Base-by-base conservation (phyloP, 1,140 invertebrate genomes). In the Chymomyza costata region DNA sequence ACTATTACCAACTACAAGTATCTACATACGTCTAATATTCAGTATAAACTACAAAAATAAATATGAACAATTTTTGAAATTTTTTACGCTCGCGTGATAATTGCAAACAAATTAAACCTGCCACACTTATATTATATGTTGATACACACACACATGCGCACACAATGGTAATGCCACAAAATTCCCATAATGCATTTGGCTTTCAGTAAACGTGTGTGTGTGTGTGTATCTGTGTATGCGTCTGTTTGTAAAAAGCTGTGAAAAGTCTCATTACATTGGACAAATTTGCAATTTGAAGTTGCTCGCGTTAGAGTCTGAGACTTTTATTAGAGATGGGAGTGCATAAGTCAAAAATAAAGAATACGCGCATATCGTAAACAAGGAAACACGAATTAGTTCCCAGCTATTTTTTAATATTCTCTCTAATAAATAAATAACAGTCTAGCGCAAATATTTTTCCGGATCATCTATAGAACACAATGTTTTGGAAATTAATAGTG, bases 241-340 rank as follows among this genome's bases (percentile, higher is more conserved):
- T n/a, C n/a, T n/a, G n/a, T n/a, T n/a, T n/a, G n/a, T n/a, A n/a
- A n/a, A 56, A 59, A 78, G 73, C 73, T 78, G 73, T 80, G 71
- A 78, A 78, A 78, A 78, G 73, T 78, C 71, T 80, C 71, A 78
- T 78, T 78, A 78, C 73, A 81, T 78, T 78, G 64, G 73, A 78
- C 73, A 78, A 78, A 78, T 78, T 81, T 78, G 73, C 73, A 60
- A 67, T 65, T 60, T 60, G 54, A 63, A 53, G 54, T 63, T 49
- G 47, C n/a, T n/a, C n/a, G n/a, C n/a, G n/a, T n/a, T n/a, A n/a
- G 16, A 25, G 28, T 10, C 15, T 31, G n/a, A 17, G 21, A 25
- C 21, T 25, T 25, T 64, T 68, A 54, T 45, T 70, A 39, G 54
- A 60, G n/a, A n/a, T n/a, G n/a, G n/a, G n/a, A n/a, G n/a, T n/a